Percentiles rank a stretch among this genome's conserved stretches.
Evolutionary conservation across 2,113 vertebrate species (phyloP).

Genomic region (Vulpes lagopus): DNA sequence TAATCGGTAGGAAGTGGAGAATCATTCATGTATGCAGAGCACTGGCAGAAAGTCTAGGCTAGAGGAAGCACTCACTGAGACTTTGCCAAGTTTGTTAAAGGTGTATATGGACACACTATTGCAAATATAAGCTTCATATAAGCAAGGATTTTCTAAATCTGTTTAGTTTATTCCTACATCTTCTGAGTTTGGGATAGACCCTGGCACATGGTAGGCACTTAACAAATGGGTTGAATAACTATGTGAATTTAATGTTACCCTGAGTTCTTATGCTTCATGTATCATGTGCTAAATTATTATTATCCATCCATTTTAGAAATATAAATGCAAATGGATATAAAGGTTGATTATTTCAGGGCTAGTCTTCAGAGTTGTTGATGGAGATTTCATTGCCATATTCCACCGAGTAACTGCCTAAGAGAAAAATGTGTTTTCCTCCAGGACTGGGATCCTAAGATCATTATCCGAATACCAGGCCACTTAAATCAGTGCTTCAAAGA

Average conservation of each 20-base stretch:
- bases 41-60: background rate
- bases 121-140: background rate
- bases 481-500: constrained; percentile 28
- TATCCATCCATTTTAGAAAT: constrained; percentile 1
- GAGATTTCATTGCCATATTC: background rate
- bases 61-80: background rate
- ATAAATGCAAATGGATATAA: constrained; percentile 13
- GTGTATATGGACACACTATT: background rate
- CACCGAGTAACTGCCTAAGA: constrained; percentile 10
- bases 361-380: background rate
- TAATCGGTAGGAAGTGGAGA: background rate
- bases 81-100: background rate
- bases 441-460: constrained; percentile 18
- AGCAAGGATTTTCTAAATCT: constrained; percentile 26
- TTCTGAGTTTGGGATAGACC: background rate
- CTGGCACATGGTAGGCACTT: background rate
- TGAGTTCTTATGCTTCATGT: constrained; percentile 25
- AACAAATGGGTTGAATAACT: background rate
- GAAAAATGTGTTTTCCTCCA: constrained; percentile 38
- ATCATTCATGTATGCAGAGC: background rate
- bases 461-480: background rate
- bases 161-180: constrained; percentile 29
- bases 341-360: background rate
- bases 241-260: constrained; percentile 12
- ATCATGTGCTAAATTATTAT: constrained; percentile 36